These are phyloP conservation scores for Sebastes diaconus DNA, from an alignment of 2,797 vertebrate species.

Conservation along the genomic window DNA sequence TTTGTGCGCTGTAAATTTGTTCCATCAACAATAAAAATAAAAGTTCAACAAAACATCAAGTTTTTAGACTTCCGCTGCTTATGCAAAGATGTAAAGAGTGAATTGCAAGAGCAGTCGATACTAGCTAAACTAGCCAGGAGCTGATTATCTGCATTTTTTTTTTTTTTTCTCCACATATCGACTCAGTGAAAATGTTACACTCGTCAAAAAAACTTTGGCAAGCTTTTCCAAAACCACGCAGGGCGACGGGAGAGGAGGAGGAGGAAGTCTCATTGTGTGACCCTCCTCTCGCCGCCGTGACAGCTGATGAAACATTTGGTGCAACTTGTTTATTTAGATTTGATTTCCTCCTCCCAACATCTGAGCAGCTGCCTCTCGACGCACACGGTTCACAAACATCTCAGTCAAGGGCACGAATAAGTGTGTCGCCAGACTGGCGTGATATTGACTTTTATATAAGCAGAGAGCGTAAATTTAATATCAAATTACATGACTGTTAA, in stretches of 20 bases:
- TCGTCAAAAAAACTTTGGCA: conserved; percentile 47
- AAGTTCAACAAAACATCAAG: background rate
- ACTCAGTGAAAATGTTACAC: conserved; percentile 21
- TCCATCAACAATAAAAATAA: background rate
- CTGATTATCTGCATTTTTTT: background rate
- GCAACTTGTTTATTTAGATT: conserved; percentile 76
- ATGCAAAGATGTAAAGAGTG: conserved; percentile 13
- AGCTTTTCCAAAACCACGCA: conserved; percentile 14
- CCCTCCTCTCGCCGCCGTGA: conserved; percentile 48
- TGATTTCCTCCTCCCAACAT: conserved; percentile 58
- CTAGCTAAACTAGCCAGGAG: background rate
- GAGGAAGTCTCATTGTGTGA: conserved; percentile 51
- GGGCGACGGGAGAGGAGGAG: conserved; percentile 39
- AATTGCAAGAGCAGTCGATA: background rate
- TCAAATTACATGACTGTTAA: background rate
- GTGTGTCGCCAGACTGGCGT: conserved; percentile 30
- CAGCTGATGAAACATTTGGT: conserved; percentile 77
- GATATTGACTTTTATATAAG: conserved; percentile 9
- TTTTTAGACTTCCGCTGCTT: background rate
- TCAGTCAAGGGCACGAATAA: conserved; percentile 60
- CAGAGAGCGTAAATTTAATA: conserved; percentile 16
- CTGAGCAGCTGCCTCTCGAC: conserved; percentile 69
- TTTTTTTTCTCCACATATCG: background rate
- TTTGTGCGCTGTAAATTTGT: background rate
- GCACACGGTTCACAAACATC: conserved; percentile 48